phyloP scores from a whole-genome alignment of 2,113 vertebrate genomes.

The Zosterops lateralis region DNA sequence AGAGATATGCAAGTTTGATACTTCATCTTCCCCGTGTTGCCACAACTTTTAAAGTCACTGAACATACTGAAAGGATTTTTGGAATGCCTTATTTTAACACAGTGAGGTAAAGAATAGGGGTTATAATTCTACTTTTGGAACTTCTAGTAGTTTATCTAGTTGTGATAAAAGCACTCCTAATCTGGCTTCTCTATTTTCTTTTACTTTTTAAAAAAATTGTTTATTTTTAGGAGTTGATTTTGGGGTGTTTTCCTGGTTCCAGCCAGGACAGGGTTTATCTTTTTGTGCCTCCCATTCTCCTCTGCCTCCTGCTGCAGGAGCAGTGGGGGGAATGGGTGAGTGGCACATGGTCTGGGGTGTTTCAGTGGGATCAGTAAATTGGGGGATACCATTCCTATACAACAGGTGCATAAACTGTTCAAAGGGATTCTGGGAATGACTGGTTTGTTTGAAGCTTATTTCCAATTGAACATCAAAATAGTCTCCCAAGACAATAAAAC shows the following conservation, averaged over 20 bases:
- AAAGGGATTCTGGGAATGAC: neutral
- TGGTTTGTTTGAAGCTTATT: neutral
- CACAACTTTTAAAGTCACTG: neutral
- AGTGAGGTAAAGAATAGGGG: neutral
- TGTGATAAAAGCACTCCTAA: neutral
- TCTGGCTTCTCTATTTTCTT: neutral
- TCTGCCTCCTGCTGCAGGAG: neutral
- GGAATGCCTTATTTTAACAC: neutral
- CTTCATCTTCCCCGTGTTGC: neutral
- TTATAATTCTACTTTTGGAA: neutral
- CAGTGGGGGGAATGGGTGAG: neutral
- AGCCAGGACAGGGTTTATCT: neutral
- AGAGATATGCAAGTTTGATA: neutral
- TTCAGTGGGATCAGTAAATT: neutral
- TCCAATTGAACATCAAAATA: neutral
- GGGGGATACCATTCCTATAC: neutral
- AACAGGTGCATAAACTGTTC: neutral
- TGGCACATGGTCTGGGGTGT: neutral
- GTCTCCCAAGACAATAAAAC: slow-evolving; percentile 23
- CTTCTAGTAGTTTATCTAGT: neutral
- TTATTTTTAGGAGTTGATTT: neutral
- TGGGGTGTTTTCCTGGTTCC: neutral
- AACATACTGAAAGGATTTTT: neutral
- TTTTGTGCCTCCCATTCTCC: neutral
- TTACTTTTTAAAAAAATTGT: neutral